A percentile compares a stretch with the other conserved stretches of the same genome.
phyloP scores from a whole-genome alignment of 2,888 invertebrate genomes.

The Dolomedes plantarius region DNA sequence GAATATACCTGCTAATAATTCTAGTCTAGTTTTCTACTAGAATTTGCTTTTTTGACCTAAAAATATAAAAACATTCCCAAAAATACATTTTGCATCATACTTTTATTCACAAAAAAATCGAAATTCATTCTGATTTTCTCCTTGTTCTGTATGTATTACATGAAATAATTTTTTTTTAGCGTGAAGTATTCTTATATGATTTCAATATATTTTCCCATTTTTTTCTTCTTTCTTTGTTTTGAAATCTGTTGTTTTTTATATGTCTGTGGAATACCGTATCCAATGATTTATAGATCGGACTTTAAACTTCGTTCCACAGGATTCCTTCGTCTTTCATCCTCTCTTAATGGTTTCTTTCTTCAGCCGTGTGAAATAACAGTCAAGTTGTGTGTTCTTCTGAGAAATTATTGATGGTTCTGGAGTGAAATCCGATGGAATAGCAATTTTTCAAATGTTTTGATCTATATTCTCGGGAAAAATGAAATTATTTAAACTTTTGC shows the following conservation, averaged over 20 bases:
- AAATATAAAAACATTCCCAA: too few species aligned
- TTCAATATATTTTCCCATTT: too few species aligned
- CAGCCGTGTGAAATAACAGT: conserved; percentile 36
- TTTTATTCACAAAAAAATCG: too few species aligned
- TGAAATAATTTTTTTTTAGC: too few species aligned
- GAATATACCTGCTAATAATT: too few species aligned
- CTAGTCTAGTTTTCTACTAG: too few species aligned
- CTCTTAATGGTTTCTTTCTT: conserved; percentile 27
- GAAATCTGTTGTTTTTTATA: not conserved
- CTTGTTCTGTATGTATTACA: too few species aligned
- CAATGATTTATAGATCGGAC: conserved; percentile 61
- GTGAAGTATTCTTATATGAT: too few species aligned
- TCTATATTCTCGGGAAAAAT: not conserved
- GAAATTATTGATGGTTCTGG: conserved; percentile 46
- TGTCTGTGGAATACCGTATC: conserved; percentile 24
- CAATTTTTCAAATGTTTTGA: not conserved
- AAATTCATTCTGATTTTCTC: too few species aligned
- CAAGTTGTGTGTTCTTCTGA: conserved; percentile 39
- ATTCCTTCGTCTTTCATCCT: not conserved
- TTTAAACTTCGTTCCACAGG: conserved; percentile 35
- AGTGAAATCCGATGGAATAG: conserved; percentile 46
- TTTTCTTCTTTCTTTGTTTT: not conserved
- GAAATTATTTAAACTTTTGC: conserved; percentile 3
- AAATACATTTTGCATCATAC: too few species aligned
- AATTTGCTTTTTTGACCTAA: too few species aligned